These are phyloP conservation scores for Aphaenogaster ashmeadi DNA, from an alignment of 1,140 invertebrate species.

Conservation along the genomic window DNA sequence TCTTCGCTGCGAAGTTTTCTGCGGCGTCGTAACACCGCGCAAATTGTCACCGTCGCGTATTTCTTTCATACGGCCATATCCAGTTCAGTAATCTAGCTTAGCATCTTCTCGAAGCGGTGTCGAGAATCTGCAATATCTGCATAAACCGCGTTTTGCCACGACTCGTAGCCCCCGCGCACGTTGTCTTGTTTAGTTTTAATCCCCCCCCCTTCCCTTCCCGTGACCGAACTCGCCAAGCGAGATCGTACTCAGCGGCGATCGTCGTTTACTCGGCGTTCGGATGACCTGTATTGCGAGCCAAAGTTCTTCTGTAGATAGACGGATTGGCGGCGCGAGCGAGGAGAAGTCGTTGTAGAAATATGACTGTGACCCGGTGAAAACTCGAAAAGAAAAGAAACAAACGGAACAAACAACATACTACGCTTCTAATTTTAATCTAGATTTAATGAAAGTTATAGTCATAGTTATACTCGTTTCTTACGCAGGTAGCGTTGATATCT, in stretches of 20 bases:
- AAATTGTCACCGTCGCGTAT: conserved; percentile 32
- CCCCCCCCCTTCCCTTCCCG: background rate
- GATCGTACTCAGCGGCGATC: conserved; percentile 33
- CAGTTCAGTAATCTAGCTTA: background rate
- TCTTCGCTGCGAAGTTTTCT: background rate
- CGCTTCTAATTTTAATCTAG: conserved; percentile 85
- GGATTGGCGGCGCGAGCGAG: conserved; percentile 69
- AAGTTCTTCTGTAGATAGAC: conserved; percentile 61
- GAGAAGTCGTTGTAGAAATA: conserved; percentile 80
- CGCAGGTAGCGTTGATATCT: conserved; percentile 79
- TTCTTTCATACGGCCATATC: conserved; percentile 35
- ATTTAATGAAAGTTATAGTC: conserved; percentile 83
- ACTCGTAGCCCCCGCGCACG: conserved; percentile 5
- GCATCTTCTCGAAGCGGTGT: background rate
- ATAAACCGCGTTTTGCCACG: background rate
- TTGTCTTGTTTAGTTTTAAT: conserved; percentile 45
- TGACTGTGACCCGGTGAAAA: conserved; percentile 76
- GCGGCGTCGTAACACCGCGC: background rate
- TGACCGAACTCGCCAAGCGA: conserved; percentile 63
- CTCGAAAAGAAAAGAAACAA: conserved; percentile 63
- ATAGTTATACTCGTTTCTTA: conserved; percentile 81
- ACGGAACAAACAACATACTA: conserved; percentile 80
- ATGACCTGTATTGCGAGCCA: conserved; percentile 67
- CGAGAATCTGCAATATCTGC: conserved; percentile 5
- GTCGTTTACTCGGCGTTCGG: conserved; percentile 15